These are phyloP conservation scores for Polyommatus icarus DNA, from an alignment of 2,888 invertebrate genomes.

Conservation along the genomic window DNA sequence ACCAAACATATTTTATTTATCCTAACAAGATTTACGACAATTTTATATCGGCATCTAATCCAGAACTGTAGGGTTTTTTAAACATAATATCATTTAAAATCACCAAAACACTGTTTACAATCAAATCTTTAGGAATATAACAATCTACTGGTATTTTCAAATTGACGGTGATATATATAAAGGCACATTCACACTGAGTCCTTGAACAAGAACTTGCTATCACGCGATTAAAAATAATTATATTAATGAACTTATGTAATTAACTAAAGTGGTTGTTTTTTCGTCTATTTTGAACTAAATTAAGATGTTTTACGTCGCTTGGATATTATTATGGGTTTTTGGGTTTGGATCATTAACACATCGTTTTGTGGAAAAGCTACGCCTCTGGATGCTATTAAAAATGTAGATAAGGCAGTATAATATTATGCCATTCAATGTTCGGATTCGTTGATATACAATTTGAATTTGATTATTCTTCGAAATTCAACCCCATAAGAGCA, in stretches of 20 bases:
- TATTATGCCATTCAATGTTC: too few relatives aligned
- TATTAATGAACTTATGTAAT: slow-evolving; percentile 11
- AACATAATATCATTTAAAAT: too few relatives aligned
- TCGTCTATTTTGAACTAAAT: slow-evolving; percentile 7
- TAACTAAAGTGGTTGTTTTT: slow-evolving; percentile 14
- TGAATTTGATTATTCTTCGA: too few relatives aligned
- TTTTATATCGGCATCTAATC: background rate
- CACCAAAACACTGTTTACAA: too few relatives aligned
- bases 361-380: background rate
- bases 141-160: background rate
- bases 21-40: background rate
- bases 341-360: background rate
- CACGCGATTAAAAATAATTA: slow-evolving; percentile 27
- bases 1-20: background rate
- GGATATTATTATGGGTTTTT: background rate
- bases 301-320: slow-evolving; percentile 16
- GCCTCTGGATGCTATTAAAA: background rate
- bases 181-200: slow-evolving; percentile 1
- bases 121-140: background rate
- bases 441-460: too few relatives aligned
- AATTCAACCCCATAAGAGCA: too few relatives aligned
- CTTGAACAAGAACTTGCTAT: slow-evolving; percentile 24
- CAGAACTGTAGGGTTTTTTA: too few relatives aligned
- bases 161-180: background rate
- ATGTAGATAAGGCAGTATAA: too few relatives aligned